phyloP scores from a whole-genome alignment of 2,888 invertebrate species.

The Aleiodes leptofemur region DNA sequence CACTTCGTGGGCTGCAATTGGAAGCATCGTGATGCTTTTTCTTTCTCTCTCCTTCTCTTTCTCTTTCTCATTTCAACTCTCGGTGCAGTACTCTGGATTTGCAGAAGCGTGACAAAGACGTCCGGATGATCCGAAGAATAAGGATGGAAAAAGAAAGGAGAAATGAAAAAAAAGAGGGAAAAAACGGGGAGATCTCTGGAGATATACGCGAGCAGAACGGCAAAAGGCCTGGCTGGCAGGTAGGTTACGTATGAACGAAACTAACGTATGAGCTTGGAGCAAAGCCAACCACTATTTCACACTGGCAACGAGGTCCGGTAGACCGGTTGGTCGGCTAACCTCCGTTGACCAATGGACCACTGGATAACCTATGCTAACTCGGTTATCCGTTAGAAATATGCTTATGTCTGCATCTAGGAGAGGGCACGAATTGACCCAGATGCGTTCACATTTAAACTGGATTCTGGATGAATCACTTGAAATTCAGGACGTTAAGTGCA shows the following conservation, averaged over 20 bases:
- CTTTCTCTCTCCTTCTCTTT: background rate
- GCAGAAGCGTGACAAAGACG: slow-evolving; percentile 46
- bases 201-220: slow-evolving; percentile 48
- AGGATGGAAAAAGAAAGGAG: slow-evolving; percentile 50
- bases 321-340: slow-evolving; percentile 64
- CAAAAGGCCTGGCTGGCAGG: slow-evolving; percentile 62
- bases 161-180: slow-evolving; percentile 34
- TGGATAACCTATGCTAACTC: slow-evolving; percentile 69
- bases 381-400: slow-evolving; percentile 69
- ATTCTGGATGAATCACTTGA: background rate
- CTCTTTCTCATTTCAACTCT: background rate
- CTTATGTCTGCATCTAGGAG: slow-evolving; percentile 62
- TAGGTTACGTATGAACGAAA: slow-evolving; percentile 70
- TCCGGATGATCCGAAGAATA: slow-evolving; percentile 52
- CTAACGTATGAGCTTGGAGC: slow-evolving; percentile 72
- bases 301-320: slow-evolving; percentile 62
- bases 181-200: slow-evolving; percentile 19
- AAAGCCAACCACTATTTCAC: slow-evolving; percentile 72
- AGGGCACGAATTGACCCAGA: slow-evolving; percentile 36
- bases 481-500: background rate
- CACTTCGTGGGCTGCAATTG: slow-evolving; percentile 14
- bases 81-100: slow-evolving; percentile 28
- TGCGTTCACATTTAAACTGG: slow-evolving; percentile 18
- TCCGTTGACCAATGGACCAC: slow-evolving; percentile 70
- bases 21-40: slow-evolving; percentile 3